Percentiles rank a stretch among this genome's conserved stretches.
Conservation (phyloP, 1,140 invertebrate genomes). For the Dendrolimus punctatus region DNA sequence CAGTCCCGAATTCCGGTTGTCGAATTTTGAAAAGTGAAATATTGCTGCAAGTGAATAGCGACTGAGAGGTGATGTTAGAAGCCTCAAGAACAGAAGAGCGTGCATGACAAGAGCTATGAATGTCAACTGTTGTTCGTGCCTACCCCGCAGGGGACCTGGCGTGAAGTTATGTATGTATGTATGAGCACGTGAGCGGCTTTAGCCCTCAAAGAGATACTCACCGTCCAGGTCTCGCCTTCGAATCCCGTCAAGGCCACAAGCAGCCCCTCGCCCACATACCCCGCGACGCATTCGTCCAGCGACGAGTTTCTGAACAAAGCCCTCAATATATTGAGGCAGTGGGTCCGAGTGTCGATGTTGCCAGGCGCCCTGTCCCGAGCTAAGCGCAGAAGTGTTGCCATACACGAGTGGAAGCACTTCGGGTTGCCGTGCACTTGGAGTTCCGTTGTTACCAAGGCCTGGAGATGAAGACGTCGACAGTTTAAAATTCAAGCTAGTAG, state of each 20-base stretch:
- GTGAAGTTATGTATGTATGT: too few relatives aligned
- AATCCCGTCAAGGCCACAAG: constrained; percentile 83
- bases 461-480: constrained; percentile 22
- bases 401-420: constrained; percentile 75
- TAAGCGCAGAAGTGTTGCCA: constrained; percentile 65
- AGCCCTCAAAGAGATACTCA: too few relatives aligned
- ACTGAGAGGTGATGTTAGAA: too few relatives aligned
- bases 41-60: too few relatives aligned
- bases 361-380: constrained; percentile 4
- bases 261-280: constrained; percentile 82
- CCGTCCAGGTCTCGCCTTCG: constrained; percentile 83
- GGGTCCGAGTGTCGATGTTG: constrained; percentile 75
- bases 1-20: too few relatives aligned
- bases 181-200: too few relatives aligned
- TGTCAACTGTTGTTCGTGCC: too few relatives aligned
- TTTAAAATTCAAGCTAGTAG: not conserved
- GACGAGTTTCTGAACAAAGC: constrained; percentile 84
- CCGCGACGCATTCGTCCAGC: constrained; percentile 80
- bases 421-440: constrained; percentile 68
- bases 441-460: constrained; percentile 84
- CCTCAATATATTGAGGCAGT: constrained; percentile 90
- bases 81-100: too few relatives aligned
- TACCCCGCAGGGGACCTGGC: too few relatives aligned
- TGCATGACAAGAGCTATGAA: too few relatives aligned
- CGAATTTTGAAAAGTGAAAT: too few relatives aligned